Evolutionary conservation across 1,140 invertebrate genomes (phyloP), one percentile per base, ranked within the genome.

Genomic region (Drosophila erecta): DNA sequence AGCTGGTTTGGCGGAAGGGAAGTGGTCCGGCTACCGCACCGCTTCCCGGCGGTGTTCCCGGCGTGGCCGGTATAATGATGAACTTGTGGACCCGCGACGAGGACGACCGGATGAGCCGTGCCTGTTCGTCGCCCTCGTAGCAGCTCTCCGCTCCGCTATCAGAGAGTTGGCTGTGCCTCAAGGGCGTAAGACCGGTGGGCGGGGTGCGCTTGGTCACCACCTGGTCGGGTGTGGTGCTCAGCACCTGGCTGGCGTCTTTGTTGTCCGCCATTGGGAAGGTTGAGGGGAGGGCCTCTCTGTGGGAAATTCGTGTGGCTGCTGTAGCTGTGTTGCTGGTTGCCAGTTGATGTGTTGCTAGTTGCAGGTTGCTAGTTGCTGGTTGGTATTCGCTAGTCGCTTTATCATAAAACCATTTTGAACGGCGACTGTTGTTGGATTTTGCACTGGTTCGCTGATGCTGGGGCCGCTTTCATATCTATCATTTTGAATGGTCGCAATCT

Each of bases 81-180:
- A 74, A 92, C 75, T 92, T 92, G 49, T 91, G 87, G 6, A 87
- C 55, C 12, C 90, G 78, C 40, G 77, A 41, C 6, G 90, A 91
- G 0, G 87, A 64, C 3, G 71, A 57, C 2, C 90, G 87, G 11
- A 92, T 83, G 38, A 92, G 84, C 0, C 76, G 78, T 2, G 81
- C 53, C 47, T 91, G 90, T 7, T 92, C 90, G 20, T 91, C 90
- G 15, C 73, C 79, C 27, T 90, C 90, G 30, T 75, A 76, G 58
- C 85, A 90, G 30, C 90, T 91, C 51, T 91, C 90, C 4, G 90
- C 81, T 2, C 90, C 90, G 24, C 87, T 92, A 30, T 92, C 90
- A 4, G 81, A 91, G 4, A 92, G 51, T 30, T 86, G 84, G 50
- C 87, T 91, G 15, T 86, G 84, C 0, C 90, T 76, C 24, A 84